Evolutionary conservation across 2,888 invertebrate species (phyloP), one percentile per base, ranked within the genome.

Genomic region (Xanthorhoe spadicearia): DNA sequence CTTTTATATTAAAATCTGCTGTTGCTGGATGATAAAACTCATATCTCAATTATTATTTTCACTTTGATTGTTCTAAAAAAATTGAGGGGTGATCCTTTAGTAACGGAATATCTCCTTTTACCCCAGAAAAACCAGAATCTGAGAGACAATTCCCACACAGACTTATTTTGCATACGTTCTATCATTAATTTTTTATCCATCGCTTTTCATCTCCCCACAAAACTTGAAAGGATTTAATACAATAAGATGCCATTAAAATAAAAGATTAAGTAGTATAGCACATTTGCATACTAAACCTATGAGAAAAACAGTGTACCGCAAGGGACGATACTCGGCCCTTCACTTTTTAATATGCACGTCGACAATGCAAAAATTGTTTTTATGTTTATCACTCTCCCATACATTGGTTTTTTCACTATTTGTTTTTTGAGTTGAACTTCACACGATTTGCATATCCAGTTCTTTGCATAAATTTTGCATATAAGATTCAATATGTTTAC

Each of bases 391-490:
- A 87, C 85, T 86, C 87, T 84, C 83, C 81, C 84, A 90, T 90
- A 90, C 86, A 87, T 83, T 87, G 87, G 88, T 89, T 85, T 93
- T 91, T 90, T 87, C 76, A 77, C 80, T 88, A 86, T 88, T 88
- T 90, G 89, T 91, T 92, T 92, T 91, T 90, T 85, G 82, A 85
- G 80, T 86, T 85, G 77, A 83, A 85, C 90, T 90, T 92, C 92
- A 90, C 92, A 92, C 92, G 91, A 81, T 93, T 93, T 92, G 86
- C 93, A 93, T 92, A 90, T 86, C 93, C 85, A 81, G 93, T 92
- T 88, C 80, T 92, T 92, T 90, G 86, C 91, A 92, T 92, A 91
- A 85, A 63, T 63, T 67, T 67, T 66, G 66, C 66, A 66, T 66
- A 69, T 85, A 85, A 87, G 87, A 84, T 85, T 80, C 81, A 81